A percentile compares a stretch with the other conserved stretches of the same genome.
phyloP scores from a whole-genome alignment of 2,888 invertebrate genomes.

The Incurvaria masculella region DNA sequence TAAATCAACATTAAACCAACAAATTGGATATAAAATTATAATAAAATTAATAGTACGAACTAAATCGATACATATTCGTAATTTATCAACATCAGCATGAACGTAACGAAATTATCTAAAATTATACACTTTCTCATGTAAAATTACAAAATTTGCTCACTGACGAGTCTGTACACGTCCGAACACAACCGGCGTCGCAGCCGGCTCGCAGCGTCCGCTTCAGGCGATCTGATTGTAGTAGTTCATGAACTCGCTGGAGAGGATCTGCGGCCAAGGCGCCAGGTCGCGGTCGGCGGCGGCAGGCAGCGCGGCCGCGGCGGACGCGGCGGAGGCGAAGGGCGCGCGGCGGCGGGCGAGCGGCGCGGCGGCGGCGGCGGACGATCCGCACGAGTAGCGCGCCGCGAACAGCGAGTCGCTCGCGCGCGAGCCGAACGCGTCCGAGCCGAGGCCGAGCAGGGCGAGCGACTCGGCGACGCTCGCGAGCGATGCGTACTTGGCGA shows the following conservation, averaged over 20 bases:
- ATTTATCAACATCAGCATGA: conserved; percentile 30
- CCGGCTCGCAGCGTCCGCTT: conserved; percentile 11
- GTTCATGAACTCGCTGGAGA: conserved; percentile 61
- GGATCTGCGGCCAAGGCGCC: conserved; percentile 49
- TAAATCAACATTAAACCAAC: conserved; percentile 50
- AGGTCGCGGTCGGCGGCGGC: conserved; percentile 23
- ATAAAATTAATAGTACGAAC: conserved; percentile 53
- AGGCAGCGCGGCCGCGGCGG: conserved; percentile 12
- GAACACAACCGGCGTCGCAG: not conserved
- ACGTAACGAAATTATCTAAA: not conserved
- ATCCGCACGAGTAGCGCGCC: conserved; percentile 36
- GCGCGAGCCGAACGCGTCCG: conserved; percentile 30
- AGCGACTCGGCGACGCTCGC: conserved; percentile 45
- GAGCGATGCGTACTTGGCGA: conserved; percentile 30
- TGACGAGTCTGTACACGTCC: not conserved
- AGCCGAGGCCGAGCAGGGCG: conserved; percentile 40
- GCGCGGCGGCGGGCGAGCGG: conserved; percentile 1
- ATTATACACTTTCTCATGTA: not conserved
- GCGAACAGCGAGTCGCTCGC: conserved; percentile 17
- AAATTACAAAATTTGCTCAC: not conserved
- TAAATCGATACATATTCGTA: conserved; percentile 50
- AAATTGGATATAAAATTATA: conserved; percentile 54
- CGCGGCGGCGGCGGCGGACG: not conserved
- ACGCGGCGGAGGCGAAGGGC: conserved; percentile 1
- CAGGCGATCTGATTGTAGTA: conserved; percentile 61